Percentiles rank a stretch among this genome's conserved stretches.
Evolutionary conservation across 30 jellyfish, hydroid and myxozoan genomes (phyloP).

Genomic region (Sanderia malayensis): DNA sequence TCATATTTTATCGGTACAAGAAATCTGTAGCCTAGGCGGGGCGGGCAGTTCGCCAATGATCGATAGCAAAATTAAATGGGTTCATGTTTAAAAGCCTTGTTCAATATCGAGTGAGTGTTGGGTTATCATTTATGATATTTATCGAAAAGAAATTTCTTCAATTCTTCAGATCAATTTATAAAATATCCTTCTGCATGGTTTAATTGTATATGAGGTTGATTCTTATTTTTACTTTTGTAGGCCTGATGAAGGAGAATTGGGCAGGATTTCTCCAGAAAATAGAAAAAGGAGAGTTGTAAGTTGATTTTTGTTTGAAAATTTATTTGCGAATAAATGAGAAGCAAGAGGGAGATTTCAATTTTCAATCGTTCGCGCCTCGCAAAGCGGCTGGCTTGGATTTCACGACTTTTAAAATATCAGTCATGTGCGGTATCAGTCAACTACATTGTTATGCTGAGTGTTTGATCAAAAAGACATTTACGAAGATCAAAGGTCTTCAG

Average conservation of each 20-base stretch:
- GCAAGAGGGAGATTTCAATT: neutral
- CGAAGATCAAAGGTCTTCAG: no score
- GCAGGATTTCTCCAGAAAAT: neutral
- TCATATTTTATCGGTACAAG: neutral
- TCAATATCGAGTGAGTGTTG: no score
- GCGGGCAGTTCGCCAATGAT: neutral
- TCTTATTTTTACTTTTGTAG: neutral
- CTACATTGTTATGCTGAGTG: neutral
- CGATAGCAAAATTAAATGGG: neutral
- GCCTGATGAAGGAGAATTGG: neutral
- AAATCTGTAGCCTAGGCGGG: neutral
- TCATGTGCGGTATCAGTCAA: neutral
- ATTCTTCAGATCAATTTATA: no score
- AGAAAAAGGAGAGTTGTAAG: neutral
- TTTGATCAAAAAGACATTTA: no score
- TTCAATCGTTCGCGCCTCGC: neutral
- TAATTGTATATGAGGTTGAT: no score
- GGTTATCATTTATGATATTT: no score
- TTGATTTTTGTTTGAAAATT: neutral
- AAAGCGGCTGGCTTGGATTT: no score
- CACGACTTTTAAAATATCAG: neutral
- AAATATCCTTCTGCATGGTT: neutral
- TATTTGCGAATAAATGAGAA: neutral
- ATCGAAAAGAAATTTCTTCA: no score
- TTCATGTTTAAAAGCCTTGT: no score